Evolutionary conservation across 2,797 vertebrate species (phyloP), one percentile per base, ranked within the genome.

Genomic region (Phyllotis vaccarum): DNA sequence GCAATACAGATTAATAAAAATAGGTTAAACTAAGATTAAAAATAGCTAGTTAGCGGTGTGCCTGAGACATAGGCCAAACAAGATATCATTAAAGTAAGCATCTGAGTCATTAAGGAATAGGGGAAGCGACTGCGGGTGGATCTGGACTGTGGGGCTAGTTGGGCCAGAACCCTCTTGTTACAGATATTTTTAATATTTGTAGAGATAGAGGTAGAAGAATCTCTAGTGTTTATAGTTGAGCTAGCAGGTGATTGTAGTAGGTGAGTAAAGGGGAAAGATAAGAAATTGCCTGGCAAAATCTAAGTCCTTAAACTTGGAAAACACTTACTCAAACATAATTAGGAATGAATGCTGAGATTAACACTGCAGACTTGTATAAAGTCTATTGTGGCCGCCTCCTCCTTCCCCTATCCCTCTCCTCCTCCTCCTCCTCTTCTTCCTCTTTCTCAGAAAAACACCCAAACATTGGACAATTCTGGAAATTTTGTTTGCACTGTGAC

Each of bases 401-500:
- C 40, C 37, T 66, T 29, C 10, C 12, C 60, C 22, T 70, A n/a
- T n/a, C n/a, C n/a, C 17, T 37, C n/a, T 66, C 49, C 1, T 78
- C 17, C 31, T 78, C 31, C 14, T 78, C 46, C 31, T 31, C 31
- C 37, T 72, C 21, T 2, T 34, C 17, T 11, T 34, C 16, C 29
- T 31, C 13, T 27, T 14, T 0, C 1, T n/a, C 31, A 93, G 34
- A 31, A 1, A 14, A 27, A 7, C 70, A 52, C 14, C 0, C 40
- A 85, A 58, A 64, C 9, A 72, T n/a, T 31, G 10, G 29, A n/a
- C 10, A 78, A n/a, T 81, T 16, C 31, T 94, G 75, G 54, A 89
- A 89, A 90, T 88, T 89, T 95, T 94, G 37, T 96, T 78, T 94
- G 22, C 31, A 34, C 11, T 56, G 22, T 81, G 40, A 64, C 19